phyloP scores from a whole-genome alignment of 2,888 invertebrate species.

The Temnothorax unifasciatus region DNA sequence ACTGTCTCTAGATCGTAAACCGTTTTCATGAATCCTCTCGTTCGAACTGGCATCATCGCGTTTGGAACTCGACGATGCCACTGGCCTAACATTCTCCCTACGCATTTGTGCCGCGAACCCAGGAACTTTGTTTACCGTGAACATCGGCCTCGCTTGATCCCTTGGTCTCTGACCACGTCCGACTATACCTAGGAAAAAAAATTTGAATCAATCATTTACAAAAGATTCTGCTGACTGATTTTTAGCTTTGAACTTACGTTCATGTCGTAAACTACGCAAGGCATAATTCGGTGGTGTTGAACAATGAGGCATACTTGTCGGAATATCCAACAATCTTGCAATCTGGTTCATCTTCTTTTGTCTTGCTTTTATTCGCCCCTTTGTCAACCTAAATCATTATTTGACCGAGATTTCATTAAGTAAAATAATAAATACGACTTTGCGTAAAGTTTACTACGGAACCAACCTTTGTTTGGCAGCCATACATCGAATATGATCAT shows the following conservation, averaged over 20 bases:
- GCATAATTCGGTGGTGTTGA: constrained; percentile 84
- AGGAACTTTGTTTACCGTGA: constrained; percentile 85
- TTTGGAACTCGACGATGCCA: constrained; percentile 68
- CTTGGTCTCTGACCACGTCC: constrained; percentile 81
- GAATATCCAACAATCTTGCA: constrained; percentile 95
- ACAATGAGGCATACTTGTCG: constrained; percentile 86
- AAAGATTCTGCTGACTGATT: not conserved
- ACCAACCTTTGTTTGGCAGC: constrained; percentile 97
- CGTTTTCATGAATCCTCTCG: constrained; percentile 78
- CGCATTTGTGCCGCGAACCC: constrained; percentile 88
- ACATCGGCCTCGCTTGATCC: constrained; percentile 83
- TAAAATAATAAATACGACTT: not conserved
- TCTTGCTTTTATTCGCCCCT: constrained; percentile 97
- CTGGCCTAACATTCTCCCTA: constrained; percentile 82
- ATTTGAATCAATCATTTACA: not conserved
- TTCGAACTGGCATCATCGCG: constrained; percentile 71
- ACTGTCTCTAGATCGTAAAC: constrained; percentile 90
- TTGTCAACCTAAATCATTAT: constrained; percentile 80
- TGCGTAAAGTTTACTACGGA: not conserved
- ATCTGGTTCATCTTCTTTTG: constrained; percentile 99
- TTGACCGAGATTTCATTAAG: not conserved
- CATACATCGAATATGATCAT: constrained; percentile 99
- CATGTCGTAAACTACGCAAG: constrained; percentile 81
- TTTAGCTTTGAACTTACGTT: constrained; percentile 77
- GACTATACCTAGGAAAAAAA: constrained; percentile 75